Percentiles rank a stretch among this genome's conserved stretches.
Conservation (phyloP, 2,797 vertebrate species). For the Fistularia tabacaria region DNA sequence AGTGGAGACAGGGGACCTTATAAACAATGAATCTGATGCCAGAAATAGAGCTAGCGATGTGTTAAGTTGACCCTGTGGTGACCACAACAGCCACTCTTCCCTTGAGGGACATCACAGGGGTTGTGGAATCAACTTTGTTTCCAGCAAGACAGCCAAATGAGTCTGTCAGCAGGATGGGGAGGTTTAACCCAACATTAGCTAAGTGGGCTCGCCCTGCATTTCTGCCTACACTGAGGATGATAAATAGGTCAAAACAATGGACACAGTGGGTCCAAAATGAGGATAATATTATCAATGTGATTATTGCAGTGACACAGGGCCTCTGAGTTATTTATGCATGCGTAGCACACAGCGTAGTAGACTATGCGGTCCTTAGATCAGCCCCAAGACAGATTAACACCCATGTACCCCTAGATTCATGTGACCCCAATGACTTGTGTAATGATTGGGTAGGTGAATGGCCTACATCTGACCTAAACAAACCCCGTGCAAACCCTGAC, state of each 20-base stretch:
- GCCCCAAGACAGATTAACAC: too few species aligned
- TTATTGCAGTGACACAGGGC: slow-evolving; percentile 6
- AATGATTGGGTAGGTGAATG: too few species aligned
- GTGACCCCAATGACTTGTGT: too few species aligned
- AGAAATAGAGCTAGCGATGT: slow-evolving; percentile 48
- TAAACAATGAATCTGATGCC: slow-evolving; percentile 32
- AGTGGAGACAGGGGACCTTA: slow-evolving; percentile 45
- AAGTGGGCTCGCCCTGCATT: slow-evolving; percentile 30
- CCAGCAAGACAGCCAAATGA: slow-evolving; percentile 42
- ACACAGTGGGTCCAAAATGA: slow-evolving; percentile 16
- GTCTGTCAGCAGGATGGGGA: slow-evolving; percentile 49
- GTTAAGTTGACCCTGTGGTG: slow-evolving; percentile 56
- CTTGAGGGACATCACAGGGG: slow-evolving; percentile 28
- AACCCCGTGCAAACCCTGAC: too few species aligned
- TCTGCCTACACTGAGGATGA: slow-evolving; percentile 29
- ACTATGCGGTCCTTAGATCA: too few species aligned
- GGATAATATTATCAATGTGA: slow-evolving; percentile 17
- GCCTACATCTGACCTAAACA: too few species aligned
- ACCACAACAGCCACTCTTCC: slow-evolving; percentile 47
- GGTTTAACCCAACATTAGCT: slow-evolving; percentile 52
- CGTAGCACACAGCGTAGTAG: not conserved
- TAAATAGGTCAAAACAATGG: slow-evolving; percentile 38
- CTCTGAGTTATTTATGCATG: slow-evolving; percentile 4
- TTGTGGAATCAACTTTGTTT: slow-evolving; percentile 41
- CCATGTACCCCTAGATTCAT: too few species aligned